A percentile compares a stretch with the other conserved stretches of the same genome.
Conservation (phyloP, 2,797 vertebrate genomes). For the Halcyon chelicuti region DNA sequence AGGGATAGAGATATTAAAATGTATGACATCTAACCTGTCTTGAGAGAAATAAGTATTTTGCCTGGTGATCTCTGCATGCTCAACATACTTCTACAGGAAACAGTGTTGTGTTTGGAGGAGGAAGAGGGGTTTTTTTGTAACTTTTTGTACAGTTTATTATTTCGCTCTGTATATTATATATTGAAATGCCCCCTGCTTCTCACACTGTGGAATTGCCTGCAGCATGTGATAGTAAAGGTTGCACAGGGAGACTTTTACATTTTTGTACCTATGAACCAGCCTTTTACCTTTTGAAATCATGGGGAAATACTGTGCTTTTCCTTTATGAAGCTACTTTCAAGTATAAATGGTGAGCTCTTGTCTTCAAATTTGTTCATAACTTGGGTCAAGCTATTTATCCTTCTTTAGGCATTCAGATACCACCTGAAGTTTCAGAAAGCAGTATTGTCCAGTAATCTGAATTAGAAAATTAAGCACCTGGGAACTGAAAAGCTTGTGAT, state of each 20-base stretch:
- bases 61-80: neutral
- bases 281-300: neutral
- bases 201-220: neutral
- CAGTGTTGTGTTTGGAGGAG: neutral
- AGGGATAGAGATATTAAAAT: neutral
- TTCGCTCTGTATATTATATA: neutral
- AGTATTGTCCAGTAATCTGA: neutral
- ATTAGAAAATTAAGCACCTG: neutral
- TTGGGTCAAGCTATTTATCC: neutral
- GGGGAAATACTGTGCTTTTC: neutral
- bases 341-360: neutral
- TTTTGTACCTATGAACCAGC: neutral
- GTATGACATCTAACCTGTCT: neutral
- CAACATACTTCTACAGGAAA: neutral
- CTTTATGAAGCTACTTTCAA: neutral
- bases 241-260: neutral
- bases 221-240: neutral
- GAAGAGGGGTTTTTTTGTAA: neutral
- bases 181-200: neutral
- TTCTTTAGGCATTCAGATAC: neutral
- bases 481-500: neutral
- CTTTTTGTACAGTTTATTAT: neutral
- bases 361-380: neutral
- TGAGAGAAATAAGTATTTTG: neutral
- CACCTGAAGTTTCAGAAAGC: neutral